Conservation (phyloP, 1,140 invertebrate genomes). For the Latrodectus geometricus region DNA sequence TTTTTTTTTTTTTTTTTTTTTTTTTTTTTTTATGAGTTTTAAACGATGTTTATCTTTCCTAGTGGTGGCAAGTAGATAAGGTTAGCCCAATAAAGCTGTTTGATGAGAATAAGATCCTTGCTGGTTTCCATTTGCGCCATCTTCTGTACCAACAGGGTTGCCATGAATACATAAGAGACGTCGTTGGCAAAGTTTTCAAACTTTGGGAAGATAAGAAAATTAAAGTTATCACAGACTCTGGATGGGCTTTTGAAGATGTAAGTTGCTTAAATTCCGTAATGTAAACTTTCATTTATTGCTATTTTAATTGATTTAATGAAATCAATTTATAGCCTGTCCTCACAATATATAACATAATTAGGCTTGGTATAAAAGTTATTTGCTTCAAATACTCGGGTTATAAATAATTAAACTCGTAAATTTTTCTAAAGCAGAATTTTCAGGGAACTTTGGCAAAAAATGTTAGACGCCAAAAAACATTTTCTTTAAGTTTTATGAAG, state of each 20-base stretch:
- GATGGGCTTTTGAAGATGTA: slow-evolving; percentile 80
- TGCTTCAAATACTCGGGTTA: too few species aligned
- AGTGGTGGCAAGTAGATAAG: slow-evolving; percentile 95
- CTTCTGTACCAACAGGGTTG: slow-evolving; percentile 84
- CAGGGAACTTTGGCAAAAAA: too few species aligned
- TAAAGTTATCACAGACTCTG: slow-evolving; percentile 84
- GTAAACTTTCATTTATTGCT: not conserved
- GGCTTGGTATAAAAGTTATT: too few species aligned
- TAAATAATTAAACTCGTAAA: too few species aligned
- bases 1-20: too few species aligned
- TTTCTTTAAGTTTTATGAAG: too few species aligned
- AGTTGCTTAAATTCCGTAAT: not conserved
- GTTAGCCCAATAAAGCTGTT: slow-evolving; percentile 88
- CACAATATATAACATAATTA: too few species aligned
- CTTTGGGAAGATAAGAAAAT: slow-evolving; percentile 83
- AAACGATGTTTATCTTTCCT: not conserved
- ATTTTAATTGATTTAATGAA: not conserved
- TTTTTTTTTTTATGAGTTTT: too few species aligned
- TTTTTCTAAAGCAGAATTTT: too few species aligned
- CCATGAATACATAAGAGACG: slow-evolving; percentile 77
- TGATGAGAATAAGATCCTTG: slow-evolving; percentile 87
- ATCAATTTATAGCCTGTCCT: too few species aligned
- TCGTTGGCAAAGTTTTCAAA: slow-evolving; percentile 79
- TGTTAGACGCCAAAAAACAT: too few species aligned
- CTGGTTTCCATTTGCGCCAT: slow-evolving; percentile 86